phyloP scores from a whole-genome alignment of 2,113 vertebrate species.

The Oryzias javanicus region DNA sequence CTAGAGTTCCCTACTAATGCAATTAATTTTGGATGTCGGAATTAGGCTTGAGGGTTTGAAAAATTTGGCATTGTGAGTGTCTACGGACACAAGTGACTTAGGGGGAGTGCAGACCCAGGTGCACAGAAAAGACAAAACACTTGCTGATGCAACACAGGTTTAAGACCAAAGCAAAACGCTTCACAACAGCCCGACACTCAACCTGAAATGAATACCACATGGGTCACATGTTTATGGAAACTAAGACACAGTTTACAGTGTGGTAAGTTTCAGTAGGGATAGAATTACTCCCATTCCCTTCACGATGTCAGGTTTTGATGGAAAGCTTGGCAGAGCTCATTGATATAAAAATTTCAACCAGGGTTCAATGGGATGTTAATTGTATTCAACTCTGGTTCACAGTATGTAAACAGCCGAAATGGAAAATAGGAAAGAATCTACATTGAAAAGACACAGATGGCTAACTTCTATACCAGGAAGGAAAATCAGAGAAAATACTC shows the following conservation, averaged over 20 bases:
- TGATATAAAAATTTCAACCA: conserved; percentile 13
- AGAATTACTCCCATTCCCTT: conserved; percentile 36
- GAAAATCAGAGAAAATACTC: too few relatives aligned
- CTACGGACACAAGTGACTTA: conserved; percentile 27
- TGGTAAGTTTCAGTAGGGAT: conserved; percentile 26
- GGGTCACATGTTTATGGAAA: conserved; percentile 38
- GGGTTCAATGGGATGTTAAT: conserved; percentile 12
- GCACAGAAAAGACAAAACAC: conserved; percentile 45
- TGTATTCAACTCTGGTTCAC: conserved; percentile 4
- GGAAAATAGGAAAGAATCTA: neutral
- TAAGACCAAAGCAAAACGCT: conserved; percentile 17
- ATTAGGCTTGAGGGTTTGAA: conserved; percentile 31
- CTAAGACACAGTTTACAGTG: conserved; percentile 44
- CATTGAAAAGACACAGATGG: too few relatives aligned
- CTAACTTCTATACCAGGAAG: too few relatives aligned
- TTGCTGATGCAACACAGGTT: conserved; percentile 43
- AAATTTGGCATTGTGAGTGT: conserved; percentile 41
- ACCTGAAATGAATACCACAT: conserved; percentile 15
- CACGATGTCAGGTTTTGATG: conserved; percentile 39
- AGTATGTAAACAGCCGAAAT: conserved; percentile 29
- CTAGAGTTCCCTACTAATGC: conserved; percentile 16
- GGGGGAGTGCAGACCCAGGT: conserved; percentile 26
- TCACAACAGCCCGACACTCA: conserved; percentile 24
- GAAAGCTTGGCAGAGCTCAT: conserved; percentile 39
- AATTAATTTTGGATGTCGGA: conserved; percentile 29